Conservation (phyloP, 2,113 vertebrate genomes). For the Megaceryle maxima region DNA sequence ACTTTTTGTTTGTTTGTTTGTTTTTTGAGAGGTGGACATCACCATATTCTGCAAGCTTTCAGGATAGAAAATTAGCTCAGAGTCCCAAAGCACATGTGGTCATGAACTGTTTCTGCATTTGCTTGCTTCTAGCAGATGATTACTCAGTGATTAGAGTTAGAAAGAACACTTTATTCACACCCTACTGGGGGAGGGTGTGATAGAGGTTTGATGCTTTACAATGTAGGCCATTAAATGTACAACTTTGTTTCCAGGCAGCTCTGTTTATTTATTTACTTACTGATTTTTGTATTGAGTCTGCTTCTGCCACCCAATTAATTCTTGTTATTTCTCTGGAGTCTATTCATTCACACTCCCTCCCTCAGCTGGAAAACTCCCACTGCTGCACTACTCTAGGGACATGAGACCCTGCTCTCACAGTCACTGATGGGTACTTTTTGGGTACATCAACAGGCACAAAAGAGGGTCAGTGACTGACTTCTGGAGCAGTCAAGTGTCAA, state of each 20-base stretch:
- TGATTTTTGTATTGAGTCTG: background rate
- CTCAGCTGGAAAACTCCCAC: background rate
- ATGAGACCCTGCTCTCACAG: background rate
- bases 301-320: background rate
- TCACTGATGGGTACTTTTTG: background rate
- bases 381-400: background rate
- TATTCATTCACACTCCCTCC: background rate
- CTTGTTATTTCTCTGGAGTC: background rate
- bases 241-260: background rate
- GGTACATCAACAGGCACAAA: background rate
- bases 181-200: background rate
- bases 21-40: background rate
- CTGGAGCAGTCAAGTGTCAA: background rate
- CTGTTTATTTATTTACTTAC: conserved; percentile 26
- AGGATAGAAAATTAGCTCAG: background rate
- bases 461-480: background rate
- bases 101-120: background rate
- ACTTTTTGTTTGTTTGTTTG: background rate
- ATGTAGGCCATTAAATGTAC: background rate
- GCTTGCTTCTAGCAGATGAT: background rate
- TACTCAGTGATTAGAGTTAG: background rate
- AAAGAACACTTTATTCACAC: background rate
- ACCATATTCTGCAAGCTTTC: background rate
- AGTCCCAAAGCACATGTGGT: background rate
- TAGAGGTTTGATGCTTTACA: background rate